Evolutionary conservation across 2,797 vertebrate species (phyloP).

Genomic region (Alca torda): DNA sequence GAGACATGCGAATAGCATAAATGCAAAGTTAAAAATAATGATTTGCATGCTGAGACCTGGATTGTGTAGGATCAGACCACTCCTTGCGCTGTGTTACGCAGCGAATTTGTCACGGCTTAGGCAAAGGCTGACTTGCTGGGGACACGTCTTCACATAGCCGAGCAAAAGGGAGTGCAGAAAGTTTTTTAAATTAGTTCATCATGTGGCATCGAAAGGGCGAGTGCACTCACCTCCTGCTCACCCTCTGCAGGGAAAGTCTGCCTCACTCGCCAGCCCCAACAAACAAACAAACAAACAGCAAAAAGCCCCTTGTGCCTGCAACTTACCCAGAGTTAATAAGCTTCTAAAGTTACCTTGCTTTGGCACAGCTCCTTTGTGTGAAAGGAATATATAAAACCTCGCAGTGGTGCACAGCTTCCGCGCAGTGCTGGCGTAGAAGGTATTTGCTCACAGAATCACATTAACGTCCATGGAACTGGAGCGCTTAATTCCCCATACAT

Average conservation of each 20-base stretch:
- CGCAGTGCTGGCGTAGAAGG: neutral
- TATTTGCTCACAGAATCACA: slow-evolving; percentile 59
- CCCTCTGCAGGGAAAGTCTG: neutral
- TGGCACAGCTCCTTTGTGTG: neutral
- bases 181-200: neutral
- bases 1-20: neutral
- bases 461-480: neutral
- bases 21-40: neutral
- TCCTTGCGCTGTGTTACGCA: neutral
- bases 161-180: neutral
- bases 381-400: neutral
- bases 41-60: neutral
- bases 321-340: neutral
- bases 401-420: neutral
- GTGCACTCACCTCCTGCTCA: neutral
- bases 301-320: neutral
- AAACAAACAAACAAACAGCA: neutral
- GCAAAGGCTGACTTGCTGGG: neutral
- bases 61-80: neutral
- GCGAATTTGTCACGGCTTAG: neutral
- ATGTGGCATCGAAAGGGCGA: accelerated
- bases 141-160: accelerated
- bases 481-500: slow-evolving; percentile 42
- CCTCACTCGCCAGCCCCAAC: neutral
- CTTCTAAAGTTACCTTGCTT: neutral